Base-by-base conservation (phyloP, 2,888 invertebrate genomes). In the Chaitophorus viminalis region DNA sequence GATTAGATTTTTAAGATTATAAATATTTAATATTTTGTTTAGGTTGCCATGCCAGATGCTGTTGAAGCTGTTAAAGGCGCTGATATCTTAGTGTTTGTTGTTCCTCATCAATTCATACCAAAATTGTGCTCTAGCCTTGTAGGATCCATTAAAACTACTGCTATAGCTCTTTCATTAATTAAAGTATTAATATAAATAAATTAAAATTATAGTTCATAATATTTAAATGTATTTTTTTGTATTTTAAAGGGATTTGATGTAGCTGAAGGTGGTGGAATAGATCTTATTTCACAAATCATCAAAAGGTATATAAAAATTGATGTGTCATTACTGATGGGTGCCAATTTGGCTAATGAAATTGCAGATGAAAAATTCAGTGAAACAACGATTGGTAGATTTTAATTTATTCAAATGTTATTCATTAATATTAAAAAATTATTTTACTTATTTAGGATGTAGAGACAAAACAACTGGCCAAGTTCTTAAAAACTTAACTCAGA, bases 291-390 rank as follows among this genome's bases (percentile, higher is more conserved):
- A 5, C 96, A 98, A 91, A 97, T 98, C 90, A 98, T 99, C 91
- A 94, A 95, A 84, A 94, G 95, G 89, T 94, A 95, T 90, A 93
- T 99, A 89, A 95, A 95, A 91, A 97, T 99, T 91, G 96, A 97
- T 88, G 96, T 98, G 91, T 95, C 97, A 52, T 99, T 99, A 11
- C 93, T 99, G 87, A 99, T 99, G 99, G 99, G 99, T 84, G 99
- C 99, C 87, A 99, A 99, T 92, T 94, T 99, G 90, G 99, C 99
- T 72, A 95, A 96, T 90, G 99, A 99, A 93, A 98, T 99, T 83
- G 99, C 99, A 1, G 95, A 96, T 70, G 99, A 97, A 91, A 96
- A 98, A 92, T 99, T 99, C 93, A 99, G 99, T 92, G 99, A 99
- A 92, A 99, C 99, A 0, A 99, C 99, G 3, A 98, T 99, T 90